Evolutionary conservation across 2,113 vertebrate species (phyloP), one percentile per base, ranked within the genome.

Genomic region (Centropus bengalensis): DNA sequence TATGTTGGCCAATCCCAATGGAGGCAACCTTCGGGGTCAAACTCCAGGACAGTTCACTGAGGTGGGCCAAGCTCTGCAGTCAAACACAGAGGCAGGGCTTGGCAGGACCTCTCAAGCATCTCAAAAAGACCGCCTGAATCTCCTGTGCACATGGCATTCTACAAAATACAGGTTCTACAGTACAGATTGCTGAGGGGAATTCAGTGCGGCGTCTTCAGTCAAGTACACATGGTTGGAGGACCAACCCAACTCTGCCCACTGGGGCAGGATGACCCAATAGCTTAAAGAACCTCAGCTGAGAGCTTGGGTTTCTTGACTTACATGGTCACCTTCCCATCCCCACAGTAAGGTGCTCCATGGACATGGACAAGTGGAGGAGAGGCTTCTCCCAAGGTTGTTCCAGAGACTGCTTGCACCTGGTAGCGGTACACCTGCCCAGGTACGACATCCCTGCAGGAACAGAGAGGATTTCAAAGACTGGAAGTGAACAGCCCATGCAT

Each of bases 291-390:
- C 51, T 83, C 68, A 59, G 32, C 33, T 36, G 38, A 70, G 28
- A 77, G 14, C 36, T 14, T 20, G 8, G 6, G 22, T 49, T 27
- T 32, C 7, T 9, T 14, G 52, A 97, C 99, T 97, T 94, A 99
- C 99, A 22, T 93, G 60, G 98, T 97, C 80, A 98, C 97, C 89
- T 96, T 96, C 47, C 99, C 98, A 55, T 99, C 99, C 32, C 99
- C 99, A 32, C 99, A 99, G 96, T 98, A 99, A 58, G 98, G 86
- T 19, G 98, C 81, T 70, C 98, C 99, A 0, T 99, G 98, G 44
- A 97, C 91, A 15, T 99, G 99, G 91, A 97, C 5, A 4, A 99
- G 97, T 0, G 98, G 93, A 28, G 98, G 98, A 1, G 99, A 99
- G 6, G 97, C 93, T 90, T 98, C 98, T 86, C 99, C 99, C n/a